Evolutionary conservation across 2,797 vertebrate genomes (phyloP).

Genomic region (Enteromius paludinosus): DNA sequence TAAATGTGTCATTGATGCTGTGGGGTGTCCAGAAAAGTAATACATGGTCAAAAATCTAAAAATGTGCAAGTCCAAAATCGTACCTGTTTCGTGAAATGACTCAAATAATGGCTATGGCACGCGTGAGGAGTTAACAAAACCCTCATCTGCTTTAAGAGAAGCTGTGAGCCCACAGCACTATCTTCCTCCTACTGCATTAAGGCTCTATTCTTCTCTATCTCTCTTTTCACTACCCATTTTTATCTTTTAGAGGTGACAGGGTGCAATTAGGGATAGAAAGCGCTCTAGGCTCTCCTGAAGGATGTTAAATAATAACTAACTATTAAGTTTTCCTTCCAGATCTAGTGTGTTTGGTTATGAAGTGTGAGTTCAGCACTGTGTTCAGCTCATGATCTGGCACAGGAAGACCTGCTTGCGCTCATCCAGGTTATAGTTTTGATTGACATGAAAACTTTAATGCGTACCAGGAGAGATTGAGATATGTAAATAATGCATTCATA

Average conservation of each 20-base stretch:
- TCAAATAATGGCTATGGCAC: neutral
- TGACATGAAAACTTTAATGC: neutral
- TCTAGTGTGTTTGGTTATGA: constrained; percentile 36
- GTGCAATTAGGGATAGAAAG: constrained; percentile 81
- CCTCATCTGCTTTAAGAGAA: neutral
- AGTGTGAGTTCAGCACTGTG: constrained; percentile 22
- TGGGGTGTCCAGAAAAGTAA: neutral
- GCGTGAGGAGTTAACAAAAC: neutral
- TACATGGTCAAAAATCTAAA: neutral
- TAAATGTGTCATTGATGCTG: neutral
- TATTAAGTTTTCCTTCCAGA: constrained; percentile 64
- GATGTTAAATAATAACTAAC: constrained; percentile 78
- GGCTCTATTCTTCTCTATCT: constrained; percentile 32
- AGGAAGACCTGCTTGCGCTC: neutral
- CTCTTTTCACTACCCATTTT: constrained; percentile 49
- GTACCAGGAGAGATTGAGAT: neutral
- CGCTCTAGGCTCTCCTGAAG: constrained; percentile 59
- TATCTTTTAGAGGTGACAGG: constrained; percentile 73
- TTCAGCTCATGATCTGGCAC: neutral
- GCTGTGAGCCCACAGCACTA: neutral
- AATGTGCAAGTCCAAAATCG: neutral
- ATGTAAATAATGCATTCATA: neutral
- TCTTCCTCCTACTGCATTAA: constrained; percentile 14
- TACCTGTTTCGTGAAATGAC: neutral
- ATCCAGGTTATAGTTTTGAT: constrained; percentile 9